Evolutionary conservation across 2,797 vertebrate species (phyloP), one percentile per base, ranked within the genome.

Genomic region (Gymnothorax javanicus): DNA sequence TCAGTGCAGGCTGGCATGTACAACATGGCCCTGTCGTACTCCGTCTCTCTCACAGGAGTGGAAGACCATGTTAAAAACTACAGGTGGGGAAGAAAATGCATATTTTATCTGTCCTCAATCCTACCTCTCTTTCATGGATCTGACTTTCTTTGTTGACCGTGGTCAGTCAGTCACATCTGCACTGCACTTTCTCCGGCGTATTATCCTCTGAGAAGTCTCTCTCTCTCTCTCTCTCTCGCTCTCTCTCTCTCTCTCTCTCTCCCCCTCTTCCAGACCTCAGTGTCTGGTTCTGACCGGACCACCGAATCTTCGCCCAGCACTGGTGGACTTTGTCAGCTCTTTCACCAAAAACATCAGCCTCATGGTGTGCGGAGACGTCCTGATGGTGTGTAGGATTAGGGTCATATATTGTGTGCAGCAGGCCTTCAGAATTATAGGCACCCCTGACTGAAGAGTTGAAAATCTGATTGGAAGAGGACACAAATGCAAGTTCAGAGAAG

Each of bases 21-120:
- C 92, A 96, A 94, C 89, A 93, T 95, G 93, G 96, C 96, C 50
- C 89, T 96, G 86, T 96, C 95, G 0, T 95, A 94, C 87, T 94
- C 95, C 0, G 91, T 95, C 20, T 93, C 91, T 84, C 92, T 96
- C 27, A 92, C 91, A 0, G 92, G 90, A 11, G 93, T 95, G 2
- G 93, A 96, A 87, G 95, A 96, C 84, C 95, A 96, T 0, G 94
- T 96, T 15, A 96, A 97, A 88, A 97, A 97, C 88, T 97, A 96
- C 88, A 91, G 94, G 95, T 96, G 43, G 88, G 87, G 17, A 50
- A 12, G 56, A 52, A 67, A 0, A 56, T 0, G n/a, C 12, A n/a
- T 3, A 84, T 64, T 71, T 25, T 71, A 0, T 27, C 67, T 71
- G 3, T 27, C 25, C 23, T 25, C 13, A 25, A 8, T 1, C 9